Conservation (phyloP, 2,113 vertebrate genomes). For the Xenus cinereus region DNA sequence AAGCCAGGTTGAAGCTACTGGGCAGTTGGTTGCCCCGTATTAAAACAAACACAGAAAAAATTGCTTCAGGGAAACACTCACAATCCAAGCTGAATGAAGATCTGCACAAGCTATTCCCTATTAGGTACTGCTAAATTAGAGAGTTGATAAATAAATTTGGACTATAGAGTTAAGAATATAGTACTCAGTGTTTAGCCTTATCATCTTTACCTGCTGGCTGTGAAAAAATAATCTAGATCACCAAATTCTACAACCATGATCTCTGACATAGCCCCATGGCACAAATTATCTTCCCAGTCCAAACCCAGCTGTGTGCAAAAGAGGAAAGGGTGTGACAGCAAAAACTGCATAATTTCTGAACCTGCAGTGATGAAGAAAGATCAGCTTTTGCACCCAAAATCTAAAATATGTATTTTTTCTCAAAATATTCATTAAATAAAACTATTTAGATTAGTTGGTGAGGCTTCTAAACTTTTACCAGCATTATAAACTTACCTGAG, state of each 20-base stretch:
- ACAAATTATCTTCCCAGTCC: neutral
- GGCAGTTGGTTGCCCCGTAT: neutral
- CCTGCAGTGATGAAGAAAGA: neutral
- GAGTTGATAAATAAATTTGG: neutral
- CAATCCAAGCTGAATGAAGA: neutral
- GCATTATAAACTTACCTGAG: neutral
- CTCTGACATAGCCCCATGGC: neutral
- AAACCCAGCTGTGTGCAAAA: neutral
- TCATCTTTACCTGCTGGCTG: neutral
- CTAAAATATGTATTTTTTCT: neutral
- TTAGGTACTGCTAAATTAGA: neutral
- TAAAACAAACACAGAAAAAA: neutral
- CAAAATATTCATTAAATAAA: neutral
- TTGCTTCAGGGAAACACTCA: neutral
- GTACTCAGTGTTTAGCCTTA: neutral
- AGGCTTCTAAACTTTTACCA: neutral
- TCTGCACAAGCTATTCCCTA: neutral
- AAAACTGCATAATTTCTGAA: neutral
- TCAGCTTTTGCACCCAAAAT: neutral
- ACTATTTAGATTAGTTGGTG: neutral
- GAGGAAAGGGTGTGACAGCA: neutral
- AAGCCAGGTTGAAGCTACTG: neutral
- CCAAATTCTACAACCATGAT: neutral
- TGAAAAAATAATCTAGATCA: neutral
- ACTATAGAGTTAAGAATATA: neutral